phyloP scores from a whole-genome alignment of 2,888 invertebrate genomes.

The Sepiola atlantica region DNA sequence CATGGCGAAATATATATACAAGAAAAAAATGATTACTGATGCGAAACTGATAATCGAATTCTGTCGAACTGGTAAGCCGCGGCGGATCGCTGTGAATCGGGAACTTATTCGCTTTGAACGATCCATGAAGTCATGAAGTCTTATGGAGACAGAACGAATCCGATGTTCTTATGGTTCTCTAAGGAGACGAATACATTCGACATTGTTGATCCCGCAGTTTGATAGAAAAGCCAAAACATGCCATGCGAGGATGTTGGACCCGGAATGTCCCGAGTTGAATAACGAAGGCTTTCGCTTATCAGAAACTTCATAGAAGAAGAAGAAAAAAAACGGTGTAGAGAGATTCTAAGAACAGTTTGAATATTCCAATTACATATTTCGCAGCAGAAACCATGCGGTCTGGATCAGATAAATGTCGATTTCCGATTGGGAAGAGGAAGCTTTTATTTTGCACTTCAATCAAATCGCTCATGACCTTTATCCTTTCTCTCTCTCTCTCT shows the following conservation, averaged over 20 bases:
- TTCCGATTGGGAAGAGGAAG: background rate
- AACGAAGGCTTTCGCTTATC: background rate
- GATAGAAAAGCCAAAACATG: constrained; percentile 8
- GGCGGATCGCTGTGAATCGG: too few species aligned
- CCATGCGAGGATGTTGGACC: background rate
- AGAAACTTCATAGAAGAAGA: background rate
- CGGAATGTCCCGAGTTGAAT: background rate
- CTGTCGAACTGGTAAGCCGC: too few species aligned
- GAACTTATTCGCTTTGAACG: too few species aligned
- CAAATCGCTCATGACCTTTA: background rate
- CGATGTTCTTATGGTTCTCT: background rate
- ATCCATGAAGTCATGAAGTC: background rate
- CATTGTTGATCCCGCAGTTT: background rate
- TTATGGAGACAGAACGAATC: background rate
- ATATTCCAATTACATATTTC: background rate
- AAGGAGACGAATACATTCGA: background rate
- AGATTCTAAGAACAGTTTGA: background rate
- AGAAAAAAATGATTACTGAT: too few species aligned
- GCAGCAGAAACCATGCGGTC: background rate
- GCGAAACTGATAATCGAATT: too few species aligned
- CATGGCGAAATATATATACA: too few species aligned
- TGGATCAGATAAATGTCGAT: background rate
- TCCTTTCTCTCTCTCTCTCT: too few species aligned
- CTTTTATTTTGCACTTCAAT: background rate
- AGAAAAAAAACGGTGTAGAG: background rate